A percentile compares a stretch with the other conserved stretches of the same genome.
Evolutionary conservation across 92 coral and sea anemone genomes (phyloP).

Genomic region (Epizoanthus scotinus): DNA sequence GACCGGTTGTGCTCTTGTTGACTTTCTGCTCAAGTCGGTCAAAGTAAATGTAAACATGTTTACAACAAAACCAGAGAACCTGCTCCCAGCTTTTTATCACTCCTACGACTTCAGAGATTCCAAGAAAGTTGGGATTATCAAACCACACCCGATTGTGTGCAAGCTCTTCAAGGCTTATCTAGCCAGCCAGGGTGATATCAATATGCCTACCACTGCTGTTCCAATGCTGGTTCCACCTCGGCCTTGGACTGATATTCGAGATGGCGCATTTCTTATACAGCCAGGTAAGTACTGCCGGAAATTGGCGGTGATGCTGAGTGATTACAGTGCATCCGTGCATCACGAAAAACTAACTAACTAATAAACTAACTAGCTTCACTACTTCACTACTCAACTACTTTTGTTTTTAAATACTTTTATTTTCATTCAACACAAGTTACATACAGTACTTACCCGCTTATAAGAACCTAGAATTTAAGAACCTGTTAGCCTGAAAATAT

Average conservation of each 20-base stretch:
- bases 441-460: too few relatives aligned
- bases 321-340: too few relatives aligned
- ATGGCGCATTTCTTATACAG: conserved; percentile 91
- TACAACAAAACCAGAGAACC: conserved; percentile 72
- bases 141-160: conserved; percentile 90
- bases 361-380: too few relatives aligned
- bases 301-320: too few relatives aligned
- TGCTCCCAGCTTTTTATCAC: conserved; percentile 93
- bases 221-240: conserved; percentile 99
- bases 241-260: conserved; percentile 93
- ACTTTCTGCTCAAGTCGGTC: conserved; percentile 81
- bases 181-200: conserved; percentile 89
- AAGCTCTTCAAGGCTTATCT: conserved; percentile 86
- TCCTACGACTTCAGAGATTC: conserved; percentile 90
- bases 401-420: too few relatives aligned
- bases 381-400: too few relatives aligned
- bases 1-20: conserved; percentile 95
- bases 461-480: too few relatives aligned
- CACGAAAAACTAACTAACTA: too few relatives aligned
- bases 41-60: conserved; percentile 81
- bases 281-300: conserved; percentile 71
- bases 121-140: conserved; percentile 83
- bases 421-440: too few relatives aligned
- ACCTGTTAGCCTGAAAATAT: too few relatives aligned
- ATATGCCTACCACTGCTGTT: conserved; percentile 88